These are phyloP conservation scores for Picathartes gymnocephalus DNA, from an alignment of 2,113 vertebrate genomes.

Conservation along the genomic window DNA sequence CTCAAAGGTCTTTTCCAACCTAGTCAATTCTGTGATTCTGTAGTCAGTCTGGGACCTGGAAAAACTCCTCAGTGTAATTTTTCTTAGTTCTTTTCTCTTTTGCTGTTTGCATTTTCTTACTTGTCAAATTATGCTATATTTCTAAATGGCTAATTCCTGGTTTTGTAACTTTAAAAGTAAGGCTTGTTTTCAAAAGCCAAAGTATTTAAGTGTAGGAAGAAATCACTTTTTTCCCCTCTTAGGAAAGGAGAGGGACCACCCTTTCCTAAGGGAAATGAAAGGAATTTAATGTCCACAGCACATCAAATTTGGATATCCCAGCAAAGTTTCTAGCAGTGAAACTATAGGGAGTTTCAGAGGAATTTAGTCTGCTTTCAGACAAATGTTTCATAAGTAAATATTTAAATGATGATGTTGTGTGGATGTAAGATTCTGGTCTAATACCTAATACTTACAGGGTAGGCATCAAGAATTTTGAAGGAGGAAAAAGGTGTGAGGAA, in stretches of 20 bases:
- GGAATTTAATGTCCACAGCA: not conserved
- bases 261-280: not conserved
- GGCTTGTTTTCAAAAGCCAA: not conserved
- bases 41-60: not conserved
- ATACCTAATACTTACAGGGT: not conserved
- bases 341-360: not conserved
- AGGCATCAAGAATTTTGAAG: not conserved
- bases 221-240: not conserved
- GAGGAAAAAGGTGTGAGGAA: not conserved
- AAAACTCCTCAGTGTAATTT: not conserved
- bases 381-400: not conserved
- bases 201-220: not conserved
- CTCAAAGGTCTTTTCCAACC: not conserved
- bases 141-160: not conserved
- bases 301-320: not conserved
- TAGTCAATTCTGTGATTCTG: not conserved
- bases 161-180: not conserved
- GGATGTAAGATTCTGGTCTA: not conserved
- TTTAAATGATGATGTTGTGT: not conserved
- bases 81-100: not conserved
- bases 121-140: not conserved
- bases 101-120: not conserved
- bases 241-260: not conserved
- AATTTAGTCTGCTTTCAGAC: not conserved
- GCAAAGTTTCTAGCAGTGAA: not conserved